Evolutionary conservation across 2,888 invertebrate genomes (phyloP).

Genomic region (Candidula unifasciata): DNA sequence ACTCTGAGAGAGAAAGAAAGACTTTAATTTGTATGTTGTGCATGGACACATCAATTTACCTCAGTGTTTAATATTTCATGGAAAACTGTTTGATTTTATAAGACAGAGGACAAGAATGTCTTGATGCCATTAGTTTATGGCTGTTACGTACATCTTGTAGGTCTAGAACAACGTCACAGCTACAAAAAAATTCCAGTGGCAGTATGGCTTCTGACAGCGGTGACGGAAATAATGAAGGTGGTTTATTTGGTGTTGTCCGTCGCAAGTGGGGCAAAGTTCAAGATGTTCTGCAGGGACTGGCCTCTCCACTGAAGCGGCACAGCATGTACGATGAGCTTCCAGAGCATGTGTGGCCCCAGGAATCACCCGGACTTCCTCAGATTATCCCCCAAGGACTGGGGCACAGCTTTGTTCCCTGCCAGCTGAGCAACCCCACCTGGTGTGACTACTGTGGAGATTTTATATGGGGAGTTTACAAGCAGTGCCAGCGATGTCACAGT

Average conservation of each 20-base stretch:
- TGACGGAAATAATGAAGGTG: conserved; percentile 26
- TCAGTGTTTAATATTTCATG: no score
- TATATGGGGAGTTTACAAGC: conserved; percentile 79
- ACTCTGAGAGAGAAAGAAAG: no score
- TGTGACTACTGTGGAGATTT: conserved; percentile 80
- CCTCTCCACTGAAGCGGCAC: conserved; percentile 43
- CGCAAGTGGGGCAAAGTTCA: conserved; percentile 56
- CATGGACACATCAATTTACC: no score
- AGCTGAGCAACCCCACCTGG: conserved; percentile 78
- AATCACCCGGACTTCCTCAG: conserved; percentile 70
- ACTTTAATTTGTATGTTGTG: no score
- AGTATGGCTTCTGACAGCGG: neutral
- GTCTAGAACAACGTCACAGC: conserved; percentile 52
- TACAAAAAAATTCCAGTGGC: conserved; percentile 57
- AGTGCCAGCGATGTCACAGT: conserved; percentile 79
- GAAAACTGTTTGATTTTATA: no score
- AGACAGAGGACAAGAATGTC: no score
- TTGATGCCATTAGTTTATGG: conserved; percentile 17
- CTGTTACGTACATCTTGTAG: conserved; percentile 45
- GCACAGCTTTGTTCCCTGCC: conserved; percentile 68
- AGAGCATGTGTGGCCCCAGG: conserved; percentile 53
- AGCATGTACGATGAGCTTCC: conserved; percentile 48
- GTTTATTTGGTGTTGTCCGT: conserved; percentile 62
- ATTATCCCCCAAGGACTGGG: conserved; percentile 63
- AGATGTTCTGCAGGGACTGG: conserved; percentile 57